Evolutionary conservation across 2,797 vertebrate genomes (phyloP).

Genomic region (Manis crassicaudata): DNA sequence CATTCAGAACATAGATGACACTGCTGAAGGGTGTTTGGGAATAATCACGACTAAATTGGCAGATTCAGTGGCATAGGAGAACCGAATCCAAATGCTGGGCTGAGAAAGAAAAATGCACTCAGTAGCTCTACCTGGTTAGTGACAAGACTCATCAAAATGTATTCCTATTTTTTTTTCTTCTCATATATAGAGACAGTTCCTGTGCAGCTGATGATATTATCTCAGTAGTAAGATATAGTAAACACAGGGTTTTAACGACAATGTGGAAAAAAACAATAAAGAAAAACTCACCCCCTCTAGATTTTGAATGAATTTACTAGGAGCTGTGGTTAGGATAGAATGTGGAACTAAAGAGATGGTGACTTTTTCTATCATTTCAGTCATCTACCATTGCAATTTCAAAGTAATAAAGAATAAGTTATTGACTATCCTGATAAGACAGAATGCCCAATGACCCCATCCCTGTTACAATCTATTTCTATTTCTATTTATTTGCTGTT

Average conservation of each 20-base stretch:
- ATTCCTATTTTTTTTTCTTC: background rate
- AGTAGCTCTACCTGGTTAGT: background rate
- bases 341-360: background rate
- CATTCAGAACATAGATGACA: constrained; percentile 44
- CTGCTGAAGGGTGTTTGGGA: constrained; percentile 51
- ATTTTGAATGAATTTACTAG: background rate
- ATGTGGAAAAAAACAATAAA: background rate
- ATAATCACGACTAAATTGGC: background rate
- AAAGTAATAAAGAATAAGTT: background rate
- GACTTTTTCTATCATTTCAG: background rate
- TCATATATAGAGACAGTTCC: background rate
- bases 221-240: background rate
- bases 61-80: background rate
- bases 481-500: background rate
- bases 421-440: background rate
- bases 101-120: background rate
- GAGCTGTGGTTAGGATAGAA: background rate
- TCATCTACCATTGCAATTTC: background rate
- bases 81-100: background rate
- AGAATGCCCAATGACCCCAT: too few relatives aligned
- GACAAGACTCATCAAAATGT: background rate
- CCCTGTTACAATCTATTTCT: background rate
- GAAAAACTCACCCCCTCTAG: background rate
- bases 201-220: background rate
- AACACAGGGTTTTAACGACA: background rate